phyloP scores from a whole-genome alignment of 2,113 vertebrate species.

The Riparia riparia region DNA sequence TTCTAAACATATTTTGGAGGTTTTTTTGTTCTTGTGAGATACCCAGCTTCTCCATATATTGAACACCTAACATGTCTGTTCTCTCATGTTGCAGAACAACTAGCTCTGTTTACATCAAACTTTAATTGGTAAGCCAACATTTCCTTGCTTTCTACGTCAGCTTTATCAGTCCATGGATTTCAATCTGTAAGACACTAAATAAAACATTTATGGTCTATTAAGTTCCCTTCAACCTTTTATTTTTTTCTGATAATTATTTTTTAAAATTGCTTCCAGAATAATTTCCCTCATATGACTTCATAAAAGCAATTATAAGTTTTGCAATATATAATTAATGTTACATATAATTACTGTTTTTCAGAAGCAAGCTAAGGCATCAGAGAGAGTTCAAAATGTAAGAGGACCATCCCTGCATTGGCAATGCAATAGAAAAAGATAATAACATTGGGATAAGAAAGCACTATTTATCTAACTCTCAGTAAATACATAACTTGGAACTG shows the following conservation, averaged over 20 bases:
- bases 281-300: not conserved
- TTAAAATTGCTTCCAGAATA: not conserved
- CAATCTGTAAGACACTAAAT: not conserved
- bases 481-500: not conserved
- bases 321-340: not conserved
- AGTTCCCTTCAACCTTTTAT: not conserved
- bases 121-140: not conserved
- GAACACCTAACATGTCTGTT: not conserved
- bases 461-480: not conserved
- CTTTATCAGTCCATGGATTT: not conserved
- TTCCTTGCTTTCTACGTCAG: fast-evolving
- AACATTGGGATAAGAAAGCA: not conserved
- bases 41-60: not conserved
- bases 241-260: not conserved
- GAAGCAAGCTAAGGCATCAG: not conserved
- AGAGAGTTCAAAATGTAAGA: not conserved
- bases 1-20: not conserved
- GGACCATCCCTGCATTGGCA: fast-evolving
- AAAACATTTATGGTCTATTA: not conserved
- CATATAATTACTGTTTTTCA: not conserved
- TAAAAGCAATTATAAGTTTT: not conserved
- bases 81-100: not conserved
- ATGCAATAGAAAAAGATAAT: not conserved
- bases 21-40: not conserved
- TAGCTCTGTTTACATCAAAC: not conserved